Percentiles rank a stretch among this genome's conserved stretches.
These are phyloP conservation scores for Abrostola tripartita DNA, from an alignment of 2,888 invertebrate genomes.

Conservation along the genomic window DNA sequence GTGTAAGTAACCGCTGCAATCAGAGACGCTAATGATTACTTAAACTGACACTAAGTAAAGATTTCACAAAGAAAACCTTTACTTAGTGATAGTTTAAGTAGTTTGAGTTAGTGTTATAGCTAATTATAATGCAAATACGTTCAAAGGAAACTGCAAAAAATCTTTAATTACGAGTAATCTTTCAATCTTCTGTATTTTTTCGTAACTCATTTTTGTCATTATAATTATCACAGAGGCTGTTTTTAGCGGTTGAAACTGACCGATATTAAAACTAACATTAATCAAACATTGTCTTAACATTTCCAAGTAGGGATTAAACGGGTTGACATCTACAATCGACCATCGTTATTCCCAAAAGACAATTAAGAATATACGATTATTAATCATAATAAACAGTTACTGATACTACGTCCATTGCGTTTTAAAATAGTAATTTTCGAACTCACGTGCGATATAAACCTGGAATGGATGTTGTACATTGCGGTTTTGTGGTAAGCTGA, in stretches of 20 bases:
- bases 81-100: no score
- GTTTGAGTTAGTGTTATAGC: no score
- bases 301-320: not conserved
- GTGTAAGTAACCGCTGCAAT: no score
- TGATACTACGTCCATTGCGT: conserved; percentile 8
- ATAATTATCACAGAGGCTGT: not conserved
- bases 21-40: no score
- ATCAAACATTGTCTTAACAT: not conserved
- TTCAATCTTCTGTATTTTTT: no score
- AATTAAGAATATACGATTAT: conserved; percentile 56
- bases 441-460: conserved; percentile 10
- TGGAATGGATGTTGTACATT: conserved; percentile 4
- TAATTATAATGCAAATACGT: no score
- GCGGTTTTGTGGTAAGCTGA: conserved; percentile 7
- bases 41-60: no score
- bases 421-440: not conserved
- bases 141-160: no score
- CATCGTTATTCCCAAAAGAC: conserved; percentile 29
- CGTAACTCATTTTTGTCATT: not conserved
- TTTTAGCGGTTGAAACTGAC: not conserved
- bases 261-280: not conserved
- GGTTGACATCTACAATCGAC: conserved; percentile 20
- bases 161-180: no score
- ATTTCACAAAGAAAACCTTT: no score
- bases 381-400: conserved; percentile 22